A percentile compares a stretch with the other conserved stretches of the same genome.
These are phyloP conservation scores for Chionis minor DNA, from an alignment of 2,113 vertebrate species.

Conservation along the genomic window DNA sequence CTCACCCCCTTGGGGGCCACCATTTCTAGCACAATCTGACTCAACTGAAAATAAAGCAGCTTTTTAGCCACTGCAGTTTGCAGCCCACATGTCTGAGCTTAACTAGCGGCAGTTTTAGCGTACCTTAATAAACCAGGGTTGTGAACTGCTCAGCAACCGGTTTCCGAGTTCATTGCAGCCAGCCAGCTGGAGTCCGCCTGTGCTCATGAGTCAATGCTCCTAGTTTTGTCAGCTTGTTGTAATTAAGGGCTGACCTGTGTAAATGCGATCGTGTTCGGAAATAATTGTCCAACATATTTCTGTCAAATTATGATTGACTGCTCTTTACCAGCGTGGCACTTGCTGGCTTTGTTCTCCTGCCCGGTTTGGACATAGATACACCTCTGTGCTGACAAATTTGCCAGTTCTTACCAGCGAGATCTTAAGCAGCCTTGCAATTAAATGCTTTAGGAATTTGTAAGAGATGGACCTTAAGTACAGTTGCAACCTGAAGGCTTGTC, in stretches of 20 bases:
- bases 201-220: not conserved
- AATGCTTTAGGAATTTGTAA: not conserved
- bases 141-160: not conserved
- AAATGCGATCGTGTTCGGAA: fast-evolving
- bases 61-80: not conserved
- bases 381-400: not conserved
- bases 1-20: not conserved
- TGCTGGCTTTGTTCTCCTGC: not conserved
- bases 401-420: not conserved
- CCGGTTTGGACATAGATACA: not conserved
- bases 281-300: not conserved
- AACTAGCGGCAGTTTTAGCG: not conserved
- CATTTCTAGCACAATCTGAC: not conserved
- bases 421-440: not conserved
- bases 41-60: not conserved
- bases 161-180: not conserved
- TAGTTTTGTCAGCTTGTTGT: not conserved
- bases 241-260: not conserved
- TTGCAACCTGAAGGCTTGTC: not conserved
- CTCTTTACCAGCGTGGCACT: not conserved
- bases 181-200: not conserved
- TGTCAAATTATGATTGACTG: not conserved
- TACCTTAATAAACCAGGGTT: not conserved
- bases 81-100: not conserved
- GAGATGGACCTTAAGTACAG: not conserved